phyloP scores from a whole-genome alignment of 1,140 invertebrate species.

The Eriosoma lanigerum region DNA sequence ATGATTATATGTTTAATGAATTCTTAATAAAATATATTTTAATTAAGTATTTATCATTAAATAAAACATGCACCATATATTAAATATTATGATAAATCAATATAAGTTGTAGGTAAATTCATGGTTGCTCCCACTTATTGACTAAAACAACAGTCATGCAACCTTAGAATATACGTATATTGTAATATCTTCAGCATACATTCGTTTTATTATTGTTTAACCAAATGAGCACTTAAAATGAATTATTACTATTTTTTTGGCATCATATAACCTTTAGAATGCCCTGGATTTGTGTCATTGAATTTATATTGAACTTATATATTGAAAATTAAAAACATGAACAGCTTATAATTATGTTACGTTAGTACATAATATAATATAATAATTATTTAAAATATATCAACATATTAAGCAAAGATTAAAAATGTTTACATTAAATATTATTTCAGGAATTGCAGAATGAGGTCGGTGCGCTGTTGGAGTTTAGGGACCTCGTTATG shows the following conservation, averaged over 20 bases:
- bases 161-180: background rate
- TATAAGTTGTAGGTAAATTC: background rate
- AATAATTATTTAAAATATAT: too few relatives aligned
- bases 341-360: too few relatives aligned
- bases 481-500: constrained; percentile 87
- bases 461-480: constrained; percentile 83
- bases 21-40: background rate
- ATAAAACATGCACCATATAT: background rate
- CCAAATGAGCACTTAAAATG: background rate
- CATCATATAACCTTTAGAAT: too few relatives aligned
- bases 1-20: background rate
- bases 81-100: background rate
- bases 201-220: background rate
- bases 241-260: constrained; percentile 11
- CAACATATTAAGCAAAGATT: too few relatives aligned
- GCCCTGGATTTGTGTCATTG: too few relatives aligned
- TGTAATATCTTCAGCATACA: too few relatives aligned
- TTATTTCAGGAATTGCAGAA: constrained; percentile 77
- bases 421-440: too few relatives aligned
- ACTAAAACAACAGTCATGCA: constrained; percentile 25
- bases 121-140: background rate
- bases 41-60: background rate
- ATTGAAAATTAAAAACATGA: too few relatives aligned
- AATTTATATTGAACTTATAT: too few relatives aligned
- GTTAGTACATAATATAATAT: too few relatives aligned